These are phyloP conservation scores for Papilio helenus DNA, from an alignment of 1,140 invertebrate genomes.

Conservation along the genomic window DNA sequence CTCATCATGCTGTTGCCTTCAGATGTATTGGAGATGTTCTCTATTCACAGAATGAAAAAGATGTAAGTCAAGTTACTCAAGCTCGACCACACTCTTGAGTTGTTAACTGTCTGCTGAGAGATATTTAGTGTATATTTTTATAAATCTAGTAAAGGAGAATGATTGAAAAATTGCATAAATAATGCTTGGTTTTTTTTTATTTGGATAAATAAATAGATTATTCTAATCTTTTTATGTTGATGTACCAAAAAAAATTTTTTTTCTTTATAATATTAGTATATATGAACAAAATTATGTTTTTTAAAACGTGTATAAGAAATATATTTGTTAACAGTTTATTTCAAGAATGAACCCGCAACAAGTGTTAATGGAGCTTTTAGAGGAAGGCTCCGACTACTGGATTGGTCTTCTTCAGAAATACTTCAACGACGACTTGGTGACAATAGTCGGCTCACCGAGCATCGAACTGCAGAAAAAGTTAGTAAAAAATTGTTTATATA, in stretches of 20 bases:
- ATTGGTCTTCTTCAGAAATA: slow-evolving; percentile 87
- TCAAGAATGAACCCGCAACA: slow-evolving; percentile 88
- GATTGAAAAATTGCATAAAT: no score
- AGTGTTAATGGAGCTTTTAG: slow-evolving; percentile 85
- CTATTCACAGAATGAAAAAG: slow-evolving; percentile 89
- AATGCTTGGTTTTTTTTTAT: no score
- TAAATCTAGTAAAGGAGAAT: no score
- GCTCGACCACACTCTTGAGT: no score
- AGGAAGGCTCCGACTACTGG: slow-evolving; percentile 89
- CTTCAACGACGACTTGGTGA: slow-evolving; percentile 85
- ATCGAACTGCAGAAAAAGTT: slow-evolving; percentile 71
- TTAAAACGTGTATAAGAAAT: no score
- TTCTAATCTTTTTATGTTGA: no score
- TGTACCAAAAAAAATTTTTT: no score
- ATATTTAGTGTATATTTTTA: no score
- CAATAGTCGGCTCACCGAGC: slow-evolving; percentile 72
- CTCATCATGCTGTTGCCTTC: slow-evolving; percentile 89
- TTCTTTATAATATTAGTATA: no score
- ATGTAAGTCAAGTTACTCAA: slow-evolving; percentile 84
- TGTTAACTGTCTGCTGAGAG: no score
- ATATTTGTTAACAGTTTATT: slow-evolving; percentile 84
- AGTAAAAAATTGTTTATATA: slow-evolving; percentile 45
- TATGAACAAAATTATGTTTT: no score
- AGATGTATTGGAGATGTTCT: slow-evolving; percentile 92
- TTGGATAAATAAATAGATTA: no score